These are phyloP conservation scores for Microdon myrmicae DNA, from an alignment of 2,888 invertebrate genomes.

Conservation along the genomic window DNA sequence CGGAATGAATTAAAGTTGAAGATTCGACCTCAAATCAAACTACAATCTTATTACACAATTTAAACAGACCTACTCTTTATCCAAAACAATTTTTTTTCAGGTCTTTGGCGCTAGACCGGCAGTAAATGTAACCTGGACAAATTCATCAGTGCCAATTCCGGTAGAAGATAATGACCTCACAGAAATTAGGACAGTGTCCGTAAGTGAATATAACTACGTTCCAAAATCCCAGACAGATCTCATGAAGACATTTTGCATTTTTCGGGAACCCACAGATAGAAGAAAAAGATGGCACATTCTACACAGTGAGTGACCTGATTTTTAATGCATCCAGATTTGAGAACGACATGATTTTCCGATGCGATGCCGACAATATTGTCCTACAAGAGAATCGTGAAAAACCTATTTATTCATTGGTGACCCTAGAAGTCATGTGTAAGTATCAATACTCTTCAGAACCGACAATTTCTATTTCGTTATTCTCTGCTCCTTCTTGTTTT, in stretches of 20 bases:
- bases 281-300: slow-evolving; percentile 78
- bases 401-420: slow-evolving; percentile 77
- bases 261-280: slow-evolving; percentile 68
- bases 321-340: slow-evolving; percentile 85
- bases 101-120: slow-evolving; percentile 85
- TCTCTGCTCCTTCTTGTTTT: slow-evolving; percentile 59
- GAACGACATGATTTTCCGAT: slow-evolving; percentile 81
- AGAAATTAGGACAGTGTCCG: slow-evolving; percentile 66
- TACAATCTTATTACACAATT: no score
- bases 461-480: slow-evolving; percentile 7
- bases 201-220: slow-evolving; percentile 60
- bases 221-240: neutral
- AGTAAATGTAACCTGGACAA: slow-evolving; percentile 87
- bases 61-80: no score
- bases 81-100: no score
- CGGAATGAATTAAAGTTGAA: no score
- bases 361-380: slow-evolving; percentile 85
- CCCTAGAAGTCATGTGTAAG: slow-evolving; percentile 89
- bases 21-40: no score
- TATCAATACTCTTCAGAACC: slow-evolving; percentile 17
- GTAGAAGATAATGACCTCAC: slow-evolving; percentile 61
- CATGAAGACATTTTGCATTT: neutral
- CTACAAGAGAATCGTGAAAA: slow-evolving; percentile 78
- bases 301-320: slow-evolving; percentile 79
- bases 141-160: slow-evolving; percentile 71